Conservation (phyloP, 2,888 invertebrate species). For the Drosophila picticornis region DNA sequence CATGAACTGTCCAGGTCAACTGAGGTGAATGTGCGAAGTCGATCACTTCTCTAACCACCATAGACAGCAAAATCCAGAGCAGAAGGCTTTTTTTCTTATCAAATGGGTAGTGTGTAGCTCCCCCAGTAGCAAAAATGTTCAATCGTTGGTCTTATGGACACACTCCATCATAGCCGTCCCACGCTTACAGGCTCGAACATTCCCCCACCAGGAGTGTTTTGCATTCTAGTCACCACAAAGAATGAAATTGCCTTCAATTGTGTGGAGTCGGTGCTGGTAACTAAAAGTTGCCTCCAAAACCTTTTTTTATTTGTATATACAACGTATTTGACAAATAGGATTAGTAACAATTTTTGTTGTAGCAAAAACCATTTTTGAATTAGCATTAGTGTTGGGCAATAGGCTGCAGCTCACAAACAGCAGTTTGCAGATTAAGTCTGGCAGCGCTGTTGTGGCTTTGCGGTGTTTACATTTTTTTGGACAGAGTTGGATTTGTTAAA, state of each 20-base stretch:
- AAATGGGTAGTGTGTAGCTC: slow-evolving; percentile 1
- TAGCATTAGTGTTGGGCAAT: too few relatives aligned
- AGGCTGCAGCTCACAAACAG: too few relatives aligned
- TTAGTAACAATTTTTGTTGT: too few relatives aligned
- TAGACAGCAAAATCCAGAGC: not conserved
- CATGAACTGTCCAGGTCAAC: not conserved
- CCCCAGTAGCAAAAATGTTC: slow-evolving; percentile 10
- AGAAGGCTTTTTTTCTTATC: not conserved
- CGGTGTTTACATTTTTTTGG: too few relatives aligned
- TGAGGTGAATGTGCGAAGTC: not conserved
- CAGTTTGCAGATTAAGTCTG: too few relatives aligned
- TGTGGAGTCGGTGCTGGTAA: too few relatives aligned
- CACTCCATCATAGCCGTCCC: not conserved
- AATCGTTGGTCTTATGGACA: not conserved
- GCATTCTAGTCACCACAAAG: slow-evolving; percentile 29
- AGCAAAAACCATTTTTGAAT: too few relatives aligned
- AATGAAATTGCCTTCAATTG: not conserved
- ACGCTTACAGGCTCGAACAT: not conserved
- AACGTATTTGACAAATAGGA: too few relatives aligned
- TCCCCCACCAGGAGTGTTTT: slow-evolving; percentile 21
- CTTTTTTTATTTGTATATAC: too few relatives aligned
- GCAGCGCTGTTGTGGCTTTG: too few relatives aligned
- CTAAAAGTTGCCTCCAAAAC: too few relatives aligned
- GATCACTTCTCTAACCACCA: not conserved
- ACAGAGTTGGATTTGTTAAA: too few relatives aligned